Base-by-base conservation (phyloP, 2,113 vertebrate genomes). In the Pachypanchax playfairii region DNA sequence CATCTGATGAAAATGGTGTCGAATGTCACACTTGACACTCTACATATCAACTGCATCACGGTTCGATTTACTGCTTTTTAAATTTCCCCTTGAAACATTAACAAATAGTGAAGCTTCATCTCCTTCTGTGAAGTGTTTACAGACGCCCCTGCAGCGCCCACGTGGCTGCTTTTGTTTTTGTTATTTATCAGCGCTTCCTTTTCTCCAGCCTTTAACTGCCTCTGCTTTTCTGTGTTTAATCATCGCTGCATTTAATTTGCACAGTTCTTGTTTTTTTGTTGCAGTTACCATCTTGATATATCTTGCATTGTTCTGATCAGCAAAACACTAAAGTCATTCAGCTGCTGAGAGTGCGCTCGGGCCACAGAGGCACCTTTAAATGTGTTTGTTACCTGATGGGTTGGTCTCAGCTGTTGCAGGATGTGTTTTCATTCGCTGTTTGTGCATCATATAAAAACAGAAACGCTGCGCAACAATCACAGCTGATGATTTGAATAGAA, bases 401-500 rank as follows among this genome's bases (percentile, higher is more conserved):
- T 17, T 14, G 28, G n/a, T 52, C 12, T 52, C 18, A 21, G 31
- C n/a, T 24, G 44, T 48, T 59, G 2, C 54, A 44, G 47, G 12
- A 38, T 9, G 17, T 26, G 26, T 56, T 17, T 47, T 48, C 1
- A 2, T 48, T 39, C 4, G 4, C 29, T 43, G 33, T 28, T 31
- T 26, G 17, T 41, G 46, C 1, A 7, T 38, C 8, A 33, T 3
- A 31, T 59, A 35, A 51, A 41, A 20, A 56, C 26, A 63, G 26
- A 73, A 48, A n/a, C n/a, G n/a, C 33, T 72, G 43, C 57, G 62
- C 38, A 67, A 51, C 44, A 57, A 49, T 54, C 46, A 70, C 64
- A 57, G 36, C 17, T 26, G 44, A 70, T 48, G 24, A 47, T 29
- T 48, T 31, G 9, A 36, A 42, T 4, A 5, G 75, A 3, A 65